Percentiles rank a stretch among this genome's conserved stretches.
phyloP scores from a whole-genome alignment of 37 sponge, comb jelly and placozoan genomes.

The Agelas oroides region DNA sequence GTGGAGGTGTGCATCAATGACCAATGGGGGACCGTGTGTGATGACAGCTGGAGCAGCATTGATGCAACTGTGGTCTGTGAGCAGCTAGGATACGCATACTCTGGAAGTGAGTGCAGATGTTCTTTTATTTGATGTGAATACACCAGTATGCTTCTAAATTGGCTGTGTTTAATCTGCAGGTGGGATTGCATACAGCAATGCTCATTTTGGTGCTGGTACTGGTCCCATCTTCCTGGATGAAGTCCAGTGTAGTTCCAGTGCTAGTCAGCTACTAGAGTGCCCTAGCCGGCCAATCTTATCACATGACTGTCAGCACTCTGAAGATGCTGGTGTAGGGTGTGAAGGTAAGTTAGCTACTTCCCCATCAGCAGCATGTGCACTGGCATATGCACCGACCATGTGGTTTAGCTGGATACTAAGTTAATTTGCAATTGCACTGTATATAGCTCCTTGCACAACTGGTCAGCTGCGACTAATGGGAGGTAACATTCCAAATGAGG shows the following conservation, averaged over 20 bases:
- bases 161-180: background rate
- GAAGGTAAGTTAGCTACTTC: conserved; percentile 16
- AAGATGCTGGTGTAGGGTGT: conserved; percentile 26
- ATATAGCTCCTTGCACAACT: background rate
- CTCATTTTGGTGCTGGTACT: conserved; percentile 16
- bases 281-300: conserved; percentile 15
- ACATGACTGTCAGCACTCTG: background rate
- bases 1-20: no score
- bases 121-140: no score
- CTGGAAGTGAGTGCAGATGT: no score
- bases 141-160: no score
- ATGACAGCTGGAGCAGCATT: no score
- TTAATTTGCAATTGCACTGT: no score
- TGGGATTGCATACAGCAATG: conserved; percentile 23
- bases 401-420: no score
- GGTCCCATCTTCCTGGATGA: conserved; percentile 13
- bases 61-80: no score
- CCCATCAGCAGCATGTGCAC: no score
- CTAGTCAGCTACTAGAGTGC: background rate
- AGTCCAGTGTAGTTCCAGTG: background rate
- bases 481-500: conserved; percentile 5
- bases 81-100: no score
- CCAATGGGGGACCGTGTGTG: no score
- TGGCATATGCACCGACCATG: background rate
- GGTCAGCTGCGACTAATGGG: background rate